A percentile compares a stretch with the other conserved stretches of the same genome.
Conservation (phyloP, 1,140 invertebrate genomes). For the Solenopsis invicta region DNA sequence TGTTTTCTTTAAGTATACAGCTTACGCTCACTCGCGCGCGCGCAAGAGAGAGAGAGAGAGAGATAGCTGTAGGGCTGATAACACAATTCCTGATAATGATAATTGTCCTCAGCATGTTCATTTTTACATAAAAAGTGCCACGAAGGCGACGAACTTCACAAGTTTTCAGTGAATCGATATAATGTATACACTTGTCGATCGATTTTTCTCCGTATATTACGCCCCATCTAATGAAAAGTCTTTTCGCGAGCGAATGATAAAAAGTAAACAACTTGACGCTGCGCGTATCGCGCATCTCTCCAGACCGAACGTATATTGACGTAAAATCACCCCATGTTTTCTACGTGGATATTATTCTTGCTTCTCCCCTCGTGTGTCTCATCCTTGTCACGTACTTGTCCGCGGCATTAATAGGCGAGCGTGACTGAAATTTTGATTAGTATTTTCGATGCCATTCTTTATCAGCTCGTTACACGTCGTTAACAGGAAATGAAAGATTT, state of each 20-base stretch:
- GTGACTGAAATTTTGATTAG: conserved; percentile 52
- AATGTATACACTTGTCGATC: background rate
- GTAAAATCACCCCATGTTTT: background rate
- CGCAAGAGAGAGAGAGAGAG: no score
- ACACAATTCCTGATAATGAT: background rate
- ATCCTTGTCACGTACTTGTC: conserved; percentile 48
- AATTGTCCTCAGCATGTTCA: no score
- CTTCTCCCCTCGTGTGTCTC: background rate
- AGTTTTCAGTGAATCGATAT: background rate
- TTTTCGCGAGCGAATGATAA: background rate
- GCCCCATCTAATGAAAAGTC: background rate
- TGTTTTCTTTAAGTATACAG: no score
- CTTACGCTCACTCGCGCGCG: no score
- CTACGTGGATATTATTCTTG: background rate
- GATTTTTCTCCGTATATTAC: background rate
- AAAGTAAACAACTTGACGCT: background rate
- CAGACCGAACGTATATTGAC: background rate
- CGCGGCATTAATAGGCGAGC: conserved; percentile 27
- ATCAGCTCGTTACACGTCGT: background rate
- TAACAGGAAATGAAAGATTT: conserved; percentile 55
- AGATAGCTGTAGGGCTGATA: no score
- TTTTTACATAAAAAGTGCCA: background rate
- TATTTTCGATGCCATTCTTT: conserved; percentile 1
- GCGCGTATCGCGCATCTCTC: background rate
- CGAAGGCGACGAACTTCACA: background rate